Percentiles rank a stretch among this genome's conserved stretches.
Evolutionary conservation across 1,140 invertebrate species (phyloP).

Genomic region (Scaptomyza pallida): DNA sequence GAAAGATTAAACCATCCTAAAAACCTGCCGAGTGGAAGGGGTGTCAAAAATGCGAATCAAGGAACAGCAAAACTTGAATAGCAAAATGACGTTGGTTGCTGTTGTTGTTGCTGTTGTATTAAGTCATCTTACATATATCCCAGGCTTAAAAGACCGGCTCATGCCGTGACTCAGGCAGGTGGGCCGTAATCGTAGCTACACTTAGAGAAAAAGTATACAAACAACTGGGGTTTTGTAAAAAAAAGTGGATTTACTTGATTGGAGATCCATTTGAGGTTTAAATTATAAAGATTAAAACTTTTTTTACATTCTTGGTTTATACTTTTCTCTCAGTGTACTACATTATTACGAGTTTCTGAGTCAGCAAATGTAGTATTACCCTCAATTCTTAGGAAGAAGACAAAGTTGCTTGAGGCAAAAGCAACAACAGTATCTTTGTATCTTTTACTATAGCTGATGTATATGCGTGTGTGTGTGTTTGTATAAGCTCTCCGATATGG

Average conservation of each 20-base stretch:
- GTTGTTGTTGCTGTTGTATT: constrained; percentile 68
- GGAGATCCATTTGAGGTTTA: no score
- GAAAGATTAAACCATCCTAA: constrained; percentile 60
- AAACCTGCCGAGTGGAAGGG: neutral
- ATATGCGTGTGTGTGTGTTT: constrained; percentile 7
- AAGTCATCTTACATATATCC: constrained; percentile 60
- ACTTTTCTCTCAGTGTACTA: neutral
- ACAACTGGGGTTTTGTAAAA: no score
- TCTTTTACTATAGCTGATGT: constrained; percentile 10
- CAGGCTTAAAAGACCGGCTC: constrained; percentile 66
- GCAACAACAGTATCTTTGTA: constrained; percentile 33
- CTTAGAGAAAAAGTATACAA: neutral
- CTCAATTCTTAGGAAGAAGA: constrained; percentile 23
- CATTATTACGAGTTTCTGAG: constrained; percentile 28
- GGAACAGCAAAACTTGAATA: constrained; percentile 8
- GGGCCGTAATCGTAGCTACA: constrained; percentile 24
- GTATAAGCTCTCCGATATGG: constrained; percentile 49
- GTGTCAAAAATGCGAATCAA: neutral
- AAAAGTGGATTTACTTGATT: no score
- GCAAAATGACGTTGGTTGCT: constrained; percentile 40
- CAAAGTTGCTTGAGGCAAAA: constrained; percentile 28
- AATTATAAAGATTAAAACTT: no score
- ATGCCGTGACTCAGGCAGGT: constrained; percentile 59
- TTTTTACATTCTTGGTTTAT: no score
- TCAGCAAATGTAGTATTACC: constrained; percentile 50